Evolutionary conservation across 2,888 invertebrate species (phyloP), one percentile per base, ranked within the genome.

Genomic region (Hyalella azteca): DNA sequence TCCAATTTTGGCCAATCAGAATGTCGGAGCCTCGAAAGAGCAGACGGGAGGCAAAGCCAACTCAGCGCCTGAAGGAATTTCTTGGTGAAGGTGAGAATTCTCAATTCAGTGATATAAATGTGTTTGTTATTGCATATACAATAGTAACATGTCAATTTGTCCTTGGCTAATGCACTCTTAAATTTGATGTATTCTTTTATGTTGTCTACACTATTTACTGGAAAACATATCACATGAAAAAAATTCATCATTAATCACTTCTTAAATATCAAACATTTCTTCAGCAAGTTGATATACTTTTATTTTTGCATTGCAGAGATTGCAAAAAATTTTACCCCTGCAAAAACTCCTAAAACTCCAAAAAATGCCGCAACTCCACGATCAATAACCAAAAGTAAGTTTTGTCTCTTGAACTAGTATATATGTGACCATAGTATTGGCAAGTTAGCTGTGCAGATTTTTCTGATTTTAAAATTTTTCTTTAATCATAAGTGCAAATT

Each of bases 31-130:
- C 36, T 3, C 66, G 66, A 36, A 66, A 66, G 19, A 66, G 66
- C 39, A 66, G 66, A 36, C 32, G 66, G 36, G 66, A 66, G 36
- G 66, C 66, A 39, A 66, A 66, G n/a, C 66, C 66, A n/a, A 66
- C 66, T 13, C 66, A 66, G 66, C 66, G 66, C 7, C 36, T 66
- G 66, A 66, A 66, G 19, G 66, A 66, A 29, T 66, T 66, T 36
- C 39, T 66, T 32, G 66, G 66, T 15, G 66, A 66, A 66, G 66
- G 66, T 66, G 36, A 36, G 36, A n/a, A 22, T 50, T 5, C 19
- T 22, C n/a, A 11, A 7, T 54, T 7, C n/a, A 15, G 9, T 54
- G 54, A 11, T n/a, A 54, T 13, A 54, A 45, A 45, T 45, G 45
- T 54, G 54, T 11, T 54, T 54, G 9, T 54, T 13, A 54, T 54